A percentile compares a stretch with the other conserved stretches of the same genome.
Evolutionary conservation across 1,140 invertebrate species (phyloP).

Genomic region (Plectrocnemia conspersa): DNA sequence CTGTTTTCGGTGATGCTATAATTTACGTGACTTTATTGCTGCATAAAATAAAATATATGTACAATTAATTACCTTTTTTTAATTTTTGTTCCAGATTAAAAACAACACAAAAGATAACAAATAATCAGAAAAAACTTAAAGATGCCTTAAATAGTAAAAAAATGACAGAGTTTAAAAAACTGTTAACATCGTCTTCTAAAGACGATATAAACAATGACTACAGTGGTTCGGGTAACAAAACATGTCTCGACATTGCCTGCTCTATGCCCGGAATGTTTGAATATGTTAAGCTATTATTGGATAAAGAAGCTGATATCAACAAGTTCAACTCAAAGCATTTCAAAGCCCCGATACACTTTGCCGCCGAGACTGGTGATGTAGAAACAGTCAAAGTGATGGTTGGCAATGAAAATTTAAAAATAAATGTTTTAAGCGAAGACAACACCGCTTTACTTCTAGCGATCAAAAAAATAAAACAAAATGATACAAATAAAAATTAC

Average conservation of each 20-base stretch:
- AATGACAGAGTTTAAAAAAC: too few relatives aligned
- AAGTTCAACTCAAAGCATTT: slow-evolving; percentile 56
- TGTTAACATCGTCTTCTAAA: slow-evolving; percentile 47
- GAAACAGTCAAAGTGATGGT: slow-evolving; percentile 54
- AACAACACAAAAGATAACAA: too few relatives aligned
- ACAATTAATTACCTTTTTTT: too few relatives aligned
- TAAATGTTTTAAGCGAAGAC: slow-evolving; percentile 50
- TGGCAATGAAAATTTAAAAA: slow-evolving; percentile 50
- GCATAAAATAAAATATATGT: too few relatives aligned
- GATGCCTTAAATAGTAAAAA: too few relatives aligned
- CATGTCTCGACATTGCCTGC: slow-evolving; percentile 52
- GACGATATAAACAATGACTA: slow-evolving; percentile 48
- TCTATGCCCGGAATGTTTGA: slow-evolving; percentile 47
- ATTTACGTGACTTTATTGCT: too few relatives aligned
- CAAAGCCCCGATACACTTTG: slow-evolving; percentile 63
- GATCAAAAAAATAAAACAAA: slow-evolving; percentile 53
- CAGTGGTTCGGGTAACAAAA: slow-evolving; percentile 49
- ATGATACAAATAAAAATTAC: slow-evolving; percentile 44
- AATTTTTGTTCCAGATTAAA: too few relatives aligned
- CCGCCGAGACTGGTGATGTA: slow-evolving; percentile 54
- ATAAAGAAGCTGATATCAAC: slow-evolving; percentile 62
- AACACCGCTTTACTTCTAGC: slow-evolving; percentile 60
- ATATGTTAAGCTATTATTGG: slow-evolving; percentile 59
- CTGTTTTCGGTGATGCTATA: too few relatives aligned
- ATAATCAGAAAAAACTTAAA: too few relatives aligned